Evolutionary conservation across 1,140 invertebrate species (phyloP).

Genomic region (Neodiprion fabricii): DNA sequence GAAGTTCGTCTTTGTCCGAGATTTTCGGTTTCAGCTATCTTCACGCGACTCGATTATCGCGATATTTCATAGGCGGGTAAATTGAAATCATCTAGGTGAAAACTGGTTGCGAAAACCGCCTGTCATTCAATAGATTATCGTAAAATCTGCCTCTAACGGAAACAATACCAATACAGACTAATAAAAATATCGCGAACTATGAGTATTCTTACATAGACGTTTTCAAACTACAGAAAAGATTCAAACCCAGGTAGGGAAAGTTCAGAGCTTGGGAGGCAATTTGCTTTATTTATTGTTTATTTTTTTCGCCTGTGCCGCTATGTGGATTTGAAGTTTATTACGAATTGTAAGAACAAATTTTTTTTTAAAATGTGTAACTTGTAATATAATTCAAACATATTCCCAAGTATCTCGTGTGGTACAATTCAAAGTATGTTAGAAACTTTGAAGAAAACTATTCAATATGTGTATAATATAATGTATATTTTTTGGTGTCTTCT

Average conservation of each 20-base stretch:
- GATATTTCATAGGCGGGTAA: too few species aligned
- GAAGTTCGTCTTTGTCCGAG: too few species aligned
- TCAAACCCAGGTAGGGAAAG: background rate
- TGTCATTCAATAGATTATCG: too few species aligned
- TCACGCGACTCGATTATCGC: too few species aligned
- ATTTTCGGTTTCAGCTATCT: too few species aligned
- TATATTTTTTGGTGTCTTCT: slow-evolving; percentile 2
- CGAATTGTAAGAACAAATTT: background rate
- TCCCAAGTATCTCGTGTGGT: background rate
- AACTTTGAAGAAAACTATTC: background rate
- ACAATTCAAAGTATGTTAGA: background rate
- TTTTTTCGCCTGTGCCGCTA: background rate
- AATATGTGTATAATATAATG: background rate
- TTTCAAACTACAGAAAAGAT: background rate
- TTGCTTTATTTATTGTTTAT: background rate
- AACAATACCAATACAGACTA: too few species aligned
- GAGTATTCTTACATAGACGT: too few species aligned
- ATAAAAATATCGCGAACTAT: too few species aligned
- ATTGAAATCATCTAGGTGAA: too few species aligned
- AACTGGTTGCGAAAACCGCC: too few species aligned
- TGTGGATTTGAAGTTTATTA: background rate
- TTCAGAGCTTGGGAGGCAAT: background rate
- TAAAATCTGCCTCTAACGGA: too few species aligned
- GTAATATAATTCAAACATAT: background rate
- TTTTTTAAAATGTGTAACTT: background rate